These are phyloP conservation scores for Shinisaurus crocodilurus DNA, from an alignment of 2,113 vertebrate genomes.

Conservation along the genomic window DNA sequence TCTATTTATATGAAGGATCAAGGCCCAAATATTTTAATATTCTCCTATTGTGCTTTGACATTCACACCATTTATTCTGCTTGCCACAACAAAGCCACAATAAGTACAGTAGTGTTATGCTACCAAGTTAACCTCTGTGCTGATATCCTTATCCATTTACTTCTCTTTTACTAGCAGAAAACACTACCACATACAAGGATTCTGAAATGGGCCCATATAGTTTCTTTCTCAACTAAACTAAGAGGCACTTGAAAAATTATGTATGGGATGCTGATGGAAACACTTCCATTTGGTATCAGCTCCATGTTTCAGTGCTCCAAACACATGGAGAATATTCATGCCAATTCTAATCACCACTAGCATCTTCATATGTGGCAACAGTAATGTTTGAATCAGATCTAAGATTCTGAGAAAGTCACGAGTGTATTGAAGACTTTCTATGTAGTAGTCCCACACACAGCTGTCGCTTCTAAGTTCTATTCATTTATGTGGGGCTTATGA, in stretches of 20 bases:
- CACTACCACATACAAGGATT: background rate
- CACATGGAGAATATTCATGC: background rate
- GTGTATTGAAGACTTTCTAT: background rate
- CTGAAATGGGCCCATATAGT: background rate
- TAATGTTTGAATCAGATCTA: background rate
- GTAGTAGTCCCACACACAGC: background rate
- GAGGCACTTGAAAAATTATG: background rate
- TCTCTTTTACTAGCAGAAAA: conserved; percentile 24
- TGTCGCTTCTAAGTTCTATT: background rate
- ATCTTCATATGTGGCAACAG: background rate
- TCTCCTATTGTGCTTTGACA: conserved; percentile 61
- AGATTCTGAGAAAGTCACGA: background rate
- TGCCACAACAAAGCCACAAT: conserved; percentile 55
- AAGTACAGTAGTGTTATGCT: conserved; percentile 24
- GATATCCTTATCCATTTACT: background rate
- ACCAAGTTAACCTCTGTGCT: conserved; percentile 21
- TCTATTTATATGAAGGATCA: conserved; percentile 67
- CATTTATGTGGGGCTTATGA: background rate
- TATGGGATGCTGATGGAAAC: background rate
- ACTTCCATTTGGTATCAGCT: background rate
- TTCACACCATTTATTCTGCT: conserved; percentile 64
- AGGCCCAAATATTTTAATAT: conserved; percentile 53
- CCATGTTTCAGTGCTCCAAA: background rate
- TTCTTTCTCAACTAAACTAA: background rate
- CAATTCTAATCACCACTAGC: background rate